Evolutionary conservation across 2,797 vertebrate species (phyloP), one percentile per base, ranked within the genome.

Genomic region (Triplophysa bombifrons): DNA sequence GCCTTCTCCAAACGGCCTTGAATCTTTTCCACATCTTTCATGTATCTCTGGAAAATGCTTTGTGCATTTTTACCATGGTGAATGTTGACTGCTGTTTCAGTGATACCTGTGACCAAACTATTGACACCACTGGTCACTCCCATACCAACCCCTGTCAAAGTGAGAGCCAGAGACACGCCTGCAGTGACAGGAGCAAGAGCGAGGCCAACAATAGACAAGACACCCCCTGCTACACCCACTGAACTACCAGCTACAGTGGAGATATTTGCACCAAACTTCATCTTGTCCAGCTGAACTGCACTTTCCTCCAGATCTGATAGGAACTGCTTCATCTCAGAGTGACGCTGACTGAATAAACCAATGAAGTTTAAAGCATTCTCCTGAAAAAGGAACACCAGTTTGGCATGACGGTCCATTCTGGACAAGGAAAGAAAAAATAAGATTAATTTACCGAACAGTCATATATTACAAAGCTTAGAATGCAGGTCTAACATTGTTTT

Each of bases 231-330:
- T 2, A 82, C 82, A 27, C 92, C 92, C 50, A 94, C 87, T 0
- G 91, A 92, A 67, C 92, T 93, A 56, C 92, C 90, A 17, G 83
- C 85, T 65, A 93, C 90, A 34, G 86, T 91, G 82, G 92, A 94
- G 84, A 94, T 92, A 82, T 81, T 90, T 19, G 91, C 85, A 0
- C 91, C 92, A 16, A 0, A 84, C 30, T 86, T 90, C 92, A 93
- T 93, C 9, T 4, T 85, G 85, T 93, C 91, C 1, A 94, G 79
- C 82, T 91, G 84, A 17, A 86, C 84, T 16, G 91, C 91, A 6
- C 1, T 75, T 50, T 83, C 80, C 70, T 94, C 91, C 79, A 94
- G 58, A 5, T 87, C 82, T 0, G 48, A 25, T 1, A 93, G 88
- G 73, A 81, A 91, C 85, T 87, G 16, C 46, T 83, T 69, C 91